phyloP scores from a whole-genome alignment of 2,888 invertebrate species.

The Dione vanillae region DNA sequence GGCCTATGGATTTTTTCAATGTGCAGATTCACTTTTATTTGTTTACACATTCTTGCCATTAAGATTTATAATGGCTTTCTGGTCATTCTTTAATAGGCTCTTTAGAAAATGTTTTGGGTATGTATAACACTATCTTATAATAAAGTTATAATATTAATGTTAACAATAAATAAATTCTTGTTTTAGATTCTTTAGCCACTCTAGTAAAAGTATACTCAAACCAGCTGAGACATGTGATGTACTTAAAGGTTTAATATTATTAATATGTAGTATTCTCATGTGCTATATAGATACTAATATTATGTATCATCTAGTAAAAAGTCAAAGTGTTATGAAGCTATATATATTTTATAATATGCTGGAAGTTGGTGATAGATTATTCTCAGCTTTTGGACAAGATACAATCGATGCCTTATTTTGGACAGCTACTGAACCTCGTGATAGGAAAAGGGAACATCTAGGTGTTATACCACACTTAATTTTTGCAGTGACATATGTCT shows the following conservation, averaged over 20 bases:
- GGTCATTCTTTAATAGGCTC: constrained; percentile 90
- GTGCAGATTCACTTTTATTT: constrained; percentile 98
- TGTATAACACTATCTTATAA: constrained; percentile 51
- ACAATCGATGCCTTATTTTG: constrained; percentile 98
- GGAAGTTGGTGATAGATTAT: constrained; percentile 97
- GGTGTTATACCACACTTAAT: constrained; percentile 95
- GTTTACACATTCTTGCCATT: constrained; percentile 98
- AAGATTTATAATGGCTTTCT: constrained; percentile 93
- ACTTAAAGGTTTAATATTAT: constrained; percentile 94
- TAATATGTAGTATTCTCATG: constrained; percentile 92
- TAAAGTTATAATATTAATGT: neutral
- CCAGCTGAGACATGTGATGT: constrained; percentile 98
- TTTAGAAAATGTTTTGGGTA: constrained; percentile 90
- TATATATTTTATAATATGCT: constrained; percentile 99
- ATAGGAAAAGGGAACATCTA: constrained; percentile 91
- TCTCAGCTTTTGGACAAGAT: constrained; percentile 99
- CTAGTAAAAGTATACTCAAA: constrained; percentile 86
- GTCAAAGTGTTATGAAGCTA: constrained; percentile 99
- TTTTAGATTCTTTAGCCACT: constrained; percentile 69
- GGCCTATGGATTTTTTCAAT: constrained; percentile 97
- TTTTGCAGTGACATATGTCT: constrained; percentile 96
- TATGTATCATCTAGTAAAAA: constrained; percentile 98
- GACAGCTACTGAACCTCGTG: constrained; percentile 98
- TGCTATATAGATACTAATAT: constrained; percentile 98
- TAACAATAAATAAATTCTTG: neutral